phyloP scores from a whole-genome alignment of 2,113 vertebrate genomes.

The Grantiella picta region DNA sequence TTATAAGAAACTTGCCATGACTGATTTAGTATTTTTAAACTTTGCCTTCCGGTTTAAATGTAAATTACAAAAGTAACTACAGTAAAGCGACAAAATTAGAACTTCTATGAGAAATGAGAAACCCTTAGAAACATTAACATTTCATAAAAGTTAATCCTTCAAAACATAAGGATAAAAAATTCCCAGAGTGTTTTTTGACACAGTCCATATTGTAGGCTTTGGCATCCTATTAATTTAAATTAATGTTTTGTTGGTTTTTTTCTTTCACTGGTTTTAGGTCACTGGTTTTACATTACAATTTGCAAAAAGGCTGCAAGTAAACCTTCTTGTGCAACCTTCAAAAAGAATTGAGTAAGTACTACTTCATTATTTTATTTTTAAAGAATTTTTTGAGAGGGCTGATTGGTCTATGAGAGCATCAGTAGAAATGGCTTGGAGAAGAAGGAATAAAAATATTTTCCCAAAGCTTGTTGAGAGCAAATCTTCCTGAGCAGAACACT shows the following conservation, averaged over 20 bases:
- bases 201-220: background rate
- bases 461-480: background rate
- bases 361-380: background rate
- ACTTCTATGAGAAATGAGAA: background rate
- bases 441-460: background rate
- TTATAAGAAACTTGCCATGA: background rate
- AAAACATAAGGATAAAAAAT: background rate
- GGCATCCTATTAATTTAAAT: background rate
- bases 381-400: background rate
- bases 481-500: background rate
- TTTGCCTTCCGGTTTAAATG: background rate
- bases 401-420: background rate
- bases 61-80: background rate
- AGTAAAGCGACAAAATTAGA: background rate
- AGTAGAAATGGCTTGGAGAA: background rate
- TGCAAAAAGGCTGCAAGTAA: constrained; percentile 91
- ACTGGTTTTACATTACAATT: constrained; percentile 91
- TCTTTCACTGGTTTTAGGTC: constrained; percentile 67
- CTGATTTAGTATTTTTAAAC: background rate
- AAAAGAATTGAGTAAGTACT: constrained; percentile 78
- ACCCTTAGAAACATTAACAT: background rate
- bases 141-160: background rate
- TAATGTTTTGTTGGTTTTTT: background rate
- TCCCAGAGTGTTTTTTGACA: background rate
- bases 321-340: constrained; percentile 83